Evolutionary conservation across 2,888 invertebrate genomes (phyloP), one percentile per base, ranked within the genome.

Genomic region (Lordiphosa andalusiaca): DNA sequence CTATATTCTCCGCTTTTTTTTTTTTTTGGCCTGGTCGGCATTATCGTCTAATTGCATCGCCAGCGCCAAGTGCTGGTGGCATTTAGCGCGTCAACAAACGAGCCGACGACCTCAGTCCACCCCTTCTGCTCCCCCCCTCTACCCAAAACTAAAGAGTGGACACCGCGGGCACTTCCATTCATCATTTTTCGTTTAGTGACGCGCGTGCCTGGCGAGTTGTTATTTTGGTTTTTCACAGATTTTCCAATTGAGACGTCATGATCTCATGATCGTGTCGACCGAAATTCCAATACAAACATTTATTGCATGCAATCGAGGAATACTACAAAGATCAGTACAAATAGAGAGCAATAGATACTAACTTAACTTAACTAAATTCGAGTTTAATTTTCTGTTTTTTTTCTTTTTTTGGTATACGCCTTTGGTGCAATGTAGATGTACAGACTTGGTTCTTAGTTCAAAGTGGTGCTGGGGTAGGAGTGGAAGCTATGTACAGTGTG

Each of bases 71-170:
- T 58, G 77, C 83, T 77, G 56, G 51, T 77, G 77, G 77, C 77
- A 80, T 83, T 77, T 83, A 71, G 75, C 83, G 81, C 73, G 77
- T 80, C 80, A 77, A 77, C 83, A 77, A 77, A 80, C 83, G 77
- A 80, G 73, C 83, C 83, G 50, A 54, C 62, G 49, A 52, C 63
- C 63, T 69, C 53, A 52, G 48, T 40, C 39, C 39, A 39, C 9
- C 36, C 21, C 23, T 19, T 3, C 19, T 0, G 2, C 2, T 51
- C 44, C 37, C 39, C 42, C 6, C 30, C 21, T 25, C 5, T 16
- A 55, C 33, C 23, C 21, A 46, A 47, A 62, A 38, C 64, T 47
- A 57, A 36, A 42, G 50, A 59, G 64, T 56, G 65, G 46, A 57
- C 74, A 57, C 74, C 71, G 69, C 71, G 59, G 74, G 69, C 69